Evolutionary conservation across 2,888 invertebrate species (phyloP).

Genomic region (Luperina nickerlii): DNA sequence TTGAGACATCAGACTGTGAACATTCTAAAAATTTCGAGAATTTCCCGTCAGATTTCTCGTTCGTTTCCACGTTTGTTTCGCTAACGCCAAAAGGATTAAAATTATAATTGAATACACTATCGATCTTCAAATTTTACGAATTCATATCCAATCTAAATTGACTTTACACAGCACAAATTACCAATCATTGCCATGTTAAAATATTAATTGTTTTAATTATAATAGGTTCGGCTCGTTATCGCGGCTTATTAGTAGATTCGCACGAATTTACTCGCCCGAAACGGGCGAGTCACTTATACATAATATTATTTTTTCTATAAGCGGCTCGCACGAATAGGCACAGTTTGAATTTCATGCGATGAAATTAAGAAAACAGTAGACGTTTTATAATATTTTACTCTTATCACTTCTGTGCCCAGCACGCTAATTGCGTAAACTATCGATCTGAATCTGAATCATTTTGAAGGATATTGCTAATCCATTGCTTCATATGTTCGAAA

Average conservation of each 20-base stretch:
- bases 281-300: neutral
- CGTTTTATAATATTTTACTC: neutral
- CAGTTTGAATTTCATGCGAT: neutral
- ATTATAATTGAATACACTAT: neutral
- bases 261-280: neutral
- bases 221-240: neutral
- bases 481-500: too few relatives aligned
- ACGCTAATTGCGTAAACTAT: too few relatives aligned
- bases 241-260: neutral
- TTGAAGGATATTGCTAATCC: too few relatives aligned
- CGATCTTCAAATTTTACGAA: neutral
- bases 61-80: neutral
- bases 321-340: neutral
- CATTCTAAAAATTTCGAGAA: too few relatives aligned
- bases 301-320: neutral
- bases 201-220: conserved; percentile 6
- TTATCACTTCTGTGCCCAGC: too few relatives aligned
- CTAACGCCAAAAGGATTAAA: neutral
- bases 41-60: too few relatives aligned
- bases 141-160: neutral
- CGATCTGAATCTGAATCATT: too few relatives aligned
- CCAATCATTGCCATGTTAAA: neutral
- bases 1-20: too few relatives aligned
- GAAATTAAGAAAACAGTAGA: neutral
- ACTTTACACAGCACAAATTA: neutral